phyloP scores from a whole-genome alignment of 2,113 vertebrate species.

The Corythaixoides concolor region DNA sequence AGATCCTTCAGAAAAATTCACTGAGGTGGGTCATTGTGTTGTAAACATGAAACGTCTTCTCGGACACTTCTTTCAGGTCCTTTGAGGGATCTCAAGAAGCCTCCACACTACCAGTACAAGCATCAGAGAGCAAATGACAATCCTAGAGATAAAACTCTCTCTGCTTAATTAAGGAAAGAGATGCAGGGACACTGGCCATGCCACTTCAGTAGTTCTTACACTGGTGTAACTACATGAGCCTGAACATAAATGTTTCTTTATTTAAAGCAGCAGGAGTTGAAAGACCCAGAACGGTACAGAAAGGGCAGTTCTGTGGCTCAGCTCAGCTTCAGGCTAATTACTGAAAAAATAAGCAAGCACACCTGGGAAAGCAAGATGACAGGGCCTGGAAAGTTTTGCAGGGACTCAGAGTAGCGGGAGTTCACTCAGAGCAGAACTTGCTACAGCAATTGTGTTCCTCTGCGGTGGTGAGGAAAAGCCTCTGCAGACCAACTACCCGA shows the following conservation, averaged over 20 bases:
- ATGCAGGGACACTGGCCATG: background rate
- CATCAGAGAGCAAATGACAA: background rate
- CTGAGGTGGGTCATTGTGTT: background rate
- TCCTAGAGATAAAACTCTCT: background rate
- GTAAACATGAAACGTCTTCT: rapidly evolving
- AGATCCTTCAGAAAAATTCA: background rate
- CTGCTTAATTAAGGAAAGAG: background rate
- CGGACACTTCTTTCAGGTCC: background rate
- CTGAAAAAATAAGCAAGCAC: constrained; percentile 60
- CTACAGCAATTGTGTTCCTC: background rate
- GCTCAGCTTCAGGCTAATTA: constrained; percentile 43
- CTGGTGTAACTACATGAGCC: background rate
- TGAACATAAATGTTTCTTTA: background rate
- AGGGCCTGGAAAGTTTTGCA: constrained; percentile 47
- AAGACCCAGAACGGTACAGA: background rate
- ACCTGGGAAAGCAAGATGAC: constrained; percentile 60
- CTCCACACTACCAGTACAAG: background rate
- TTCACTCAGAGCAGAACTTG: background rate
- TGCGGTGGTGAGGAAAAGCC: background rate
- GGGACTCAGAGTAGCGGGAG: background rate
- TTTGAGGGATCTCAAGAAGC: background rate
- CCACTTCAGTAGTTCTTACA: background rate
- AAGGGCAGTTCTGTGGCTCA: background rate
- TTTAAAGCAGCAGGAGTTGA: background rate
- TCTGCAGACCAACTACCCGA: background rate